Conservation (phyloP, 1,140 invertebrate genomes). For the Bombus polaris region DNA sequence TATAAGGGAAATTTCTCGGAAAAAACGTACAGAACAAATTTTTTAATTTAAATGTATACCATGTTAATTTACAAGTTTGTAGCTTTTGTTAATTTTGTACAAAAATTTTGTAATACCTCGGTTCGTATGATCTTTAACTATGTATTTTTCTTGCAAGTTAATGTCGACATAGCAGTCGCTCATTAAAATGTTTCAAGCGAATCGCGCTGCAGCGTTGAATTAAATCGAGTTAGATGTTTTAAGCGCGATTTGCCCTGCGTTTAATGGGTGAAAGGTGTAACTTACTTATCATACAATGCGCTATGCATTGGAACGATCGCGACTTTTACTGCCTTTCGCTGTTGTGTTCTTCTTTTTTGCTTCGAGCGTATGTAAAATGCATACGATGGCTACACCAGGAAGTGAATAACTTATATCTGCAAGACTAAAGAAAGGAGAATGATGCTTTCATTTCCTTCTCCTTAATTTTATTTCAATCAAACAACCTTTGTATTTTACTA, state of each 20-base stretch:
- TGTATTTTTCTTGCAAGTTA: not conserved
- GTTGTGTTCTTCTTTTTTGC: not conserved
- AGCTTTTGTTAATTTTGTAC: not conserved
- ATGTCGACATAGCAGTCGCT: not conserved
- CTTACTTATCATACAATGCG: conserved; percentile 48
- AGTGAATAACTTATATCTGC: not conserved
- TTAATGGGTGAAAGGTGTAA: conserved; percentile 50
- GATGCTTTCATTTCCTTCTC: not conserved
- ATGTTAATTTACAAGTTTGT: not conserved
- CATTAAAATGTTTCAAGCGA: not conserved
- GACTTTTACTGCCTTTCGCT: conserved; percentile 43
- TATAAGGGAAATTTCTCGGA: not conserved
- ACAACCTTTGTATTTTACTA: not conserved
- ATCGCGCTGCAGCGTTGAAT: not conserved
- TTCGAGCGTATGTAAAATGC: not conserved
- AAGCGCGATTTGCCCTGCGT: not conserved
- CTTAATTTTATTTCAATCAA: not conserved
- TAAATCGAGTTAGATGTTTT: not conserved
- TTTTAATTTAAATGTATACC: not conserved
- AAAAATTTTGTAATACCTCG: not conserved
- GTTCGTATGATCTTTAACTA: not conserved
- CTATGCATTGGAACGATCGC: not conserved
- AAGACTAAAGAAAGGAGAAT: not conserved
- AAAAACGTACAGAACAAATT: too few relatives aligned
- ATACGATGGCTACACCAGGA: not conserved